These are phyloP conservation scores for Bombyx mori DNA, from an alignment of 1,140 invertebrate genomes.

Conservation along the genomic window ASM3026992v2 NC_085110.1:12323501-12324000, in stretches of 20 bases:
- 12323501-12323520: slow-evolving; percentile 58
- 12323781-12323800: no score
- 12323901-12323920: slow-evolving; percentile 15
- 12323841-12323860: neutral
- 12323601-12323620: slow-evolving; percentile 69
- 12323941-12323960: slow-evolving; percentile 58
- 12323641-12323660: slow-evolving; percentile 37
- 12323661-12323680: slow-evolving; percentile 38
- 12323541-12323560: slow-evolving; percentile 67
- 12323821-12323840: no score
- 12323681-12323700: slow-evolving; percentile 13
- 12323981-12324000: slow-evolving; percentile 10
- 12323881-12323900: slow-evolving; percentile 15
- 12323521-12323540: slow-evolving; percentile 55
- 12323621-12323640: slow-evolving; percentile 64
- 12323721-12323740: no score
- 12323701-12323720: no score
- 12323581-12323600: slow-evolving; percentile 68
- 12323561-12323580: slow-evolving; percentile 60
- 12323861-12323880: slow-evolving; percentile 1
- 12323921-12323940: slow-evolving; percentile 61
- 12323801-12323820: no score
- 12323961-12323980: slow-evolving; percentile 18
- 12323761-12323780: no score
- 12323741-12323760: no score